Base-by-base conservation (phyloP, 35 echinoderm and acorn worm genomes). In the Ophiothrix spiculata region DNA sequence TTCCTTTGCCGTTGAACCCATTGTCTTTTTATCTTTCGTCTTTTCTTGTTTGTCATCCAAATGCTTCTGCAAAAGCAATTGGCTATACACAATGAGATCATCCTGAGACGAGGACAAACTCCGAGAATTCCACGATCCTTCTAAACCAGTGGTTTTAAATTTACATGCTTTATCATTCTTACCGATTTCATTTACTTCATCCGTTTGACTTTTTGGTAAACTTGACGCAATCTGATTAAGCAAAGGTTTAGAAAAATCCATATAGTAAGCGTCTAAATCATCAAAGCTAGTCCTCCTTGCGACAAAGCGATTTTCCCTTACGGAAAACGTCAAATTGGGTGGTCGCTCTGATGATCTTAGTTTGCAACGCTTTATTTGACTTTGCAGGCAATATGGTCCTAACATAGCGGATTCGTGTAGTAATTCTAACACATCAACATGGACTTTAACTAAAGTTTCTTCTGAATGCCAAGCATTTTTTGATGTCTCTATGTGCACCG, bases 371-470 rank as follows among this genome's bases (percentile, higher is more conserved):
- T 35, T 39, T 21, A 64, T 75, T 13, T 54, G 82, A 37, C 87
- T 83, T 63, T 63, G 56, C 0, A 89, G 37, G 28, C 78, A 82
- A 42, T 56, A 81, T 15, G 80, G 80, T 10, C 32, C 36, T 33
- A 89, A 39, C 37, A 69, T 56, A 39, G 80, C 25, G 25, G 56
- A 38, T n/a, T 83, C 80, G 34, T 39, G 38, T 15, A 81, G 40
- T 34, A 83, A 41, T 82, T 89, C 87, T 13, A 89, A 41, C 32
- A 89, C 87, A 29, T 89, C 87, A 4, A 89, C 38, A 39, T 89
- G 79, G 29, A 89, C 83, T 25, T 56, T 40, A 12, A 83, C 79
- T 32, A 75, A 33, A 16, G 42, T 49, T 10, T 49, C 42, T 49
- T 6, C 42, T 6, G 42, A 49, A 10, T 49, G 42, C 42, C 42